phyloP scores from a whole-genome alignment of 1,140 invertebrate genomes.

The Papilio polyxenes region DNA sequence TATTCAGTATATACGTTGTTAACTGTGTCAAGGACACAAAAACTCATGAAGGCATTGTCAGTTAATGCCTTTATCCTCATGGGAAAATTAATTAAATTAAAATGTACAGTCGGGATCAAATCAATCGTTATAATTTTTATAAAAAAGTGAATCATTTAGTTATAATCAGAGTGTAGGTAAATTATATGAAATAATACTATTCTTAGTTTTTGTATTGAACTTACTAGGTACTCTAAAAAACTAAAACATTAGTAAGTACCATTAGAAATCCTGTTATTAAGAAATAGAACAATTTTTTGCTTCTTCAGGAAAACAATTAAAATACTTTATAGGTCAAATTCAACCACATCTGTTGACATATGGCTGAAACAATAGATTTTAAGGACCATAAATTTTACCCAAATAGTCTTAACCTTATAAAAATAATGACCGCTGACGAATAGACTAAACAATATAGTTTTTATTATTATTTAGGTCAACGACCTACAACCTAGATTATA shows the following conservation, averaged over 20 bases:
- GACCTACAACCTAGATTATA: constrained; percentile 24
- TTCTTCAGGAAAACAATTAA: not conserved
- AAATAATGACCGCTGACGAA: constrained; percentile 4
- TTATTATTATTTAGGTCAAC: constrained; percentile 29
- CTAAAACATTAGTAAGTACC: not conserved
- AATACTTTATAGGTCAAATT: not conserved
- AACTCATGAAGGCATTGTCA: constrained; percentile 56
- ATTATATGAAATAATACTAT: no score
- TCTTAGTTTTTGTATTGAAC: no score
- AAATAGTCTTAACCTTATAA: constrained; percentile 23
- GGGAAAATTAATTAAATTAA: constrained; percentile 74
- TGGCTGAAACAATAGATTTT: constrained; percentile 8
- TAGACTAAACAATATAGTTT: constrained; percentile 34
- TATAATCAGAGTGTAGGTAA: not conserved
- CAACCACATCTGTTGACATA: not conserved
- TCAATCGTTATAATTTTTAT: not conserved
- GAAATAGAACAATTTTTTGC: not conserved
- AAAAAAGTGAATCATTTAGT: not conserved
- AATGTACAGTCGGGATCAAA: constrained; percentile 42
- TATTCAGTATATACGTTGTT: constrained; percentile 49
- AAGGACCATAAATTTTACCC: constrained; percentile 36
- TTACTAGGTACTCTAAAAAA: no score
- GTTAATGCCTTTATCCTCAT: constrained; percentile 58
- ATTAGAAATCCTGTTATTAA: not conserved
- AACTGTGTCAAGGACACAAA: constrained; percentile 66